A percentile compares a stretch with the other conserved stretches of the same genome.
Evolutionary conservation across 2,113 vertebrate genomes (phyloP).

Genomic region (Nothoprocta pentlandii): DNA sequence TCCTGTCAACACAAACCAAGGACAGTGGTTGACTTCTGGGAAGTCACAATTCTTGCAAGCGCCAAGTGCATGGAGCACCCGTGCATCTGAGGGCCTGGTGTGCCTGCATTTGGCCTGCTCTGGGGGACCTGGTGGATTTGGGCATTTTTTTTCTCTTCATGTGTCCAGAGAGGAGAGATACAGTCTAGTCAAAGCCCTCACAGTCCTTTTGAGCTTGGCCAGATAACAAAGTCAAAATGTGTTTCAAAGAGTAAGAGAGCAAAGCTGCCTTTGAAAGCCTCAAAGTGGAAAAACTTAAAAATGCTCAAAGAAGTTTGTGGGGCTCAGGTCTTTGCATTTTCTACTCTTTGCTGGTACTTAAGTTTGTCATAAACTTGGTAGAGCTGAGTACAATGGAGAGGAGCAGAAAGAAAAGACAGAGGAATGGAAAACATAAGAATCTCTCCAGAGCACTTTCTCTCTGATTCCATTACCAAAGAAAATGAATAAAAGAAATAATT

Average conservation of each 20-base stretch:
- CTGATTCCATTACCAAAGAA: slow-evolving; percentile 55
- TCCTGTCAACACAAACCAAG: neutral
- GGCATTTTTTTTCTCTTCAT: neutral
- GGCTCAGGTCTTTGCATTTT: slow-evolving; percentile 48
- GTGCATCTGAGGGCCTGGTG: neutral
- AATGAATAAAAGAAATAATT: slow-evolving; percentile 61
- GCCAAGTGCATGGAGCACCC: neutral
- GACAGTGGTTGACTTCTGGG: neutral
- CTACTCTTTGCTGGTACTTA: slow-evolving; percentile 67
- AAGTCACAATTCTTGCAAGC: neutral
- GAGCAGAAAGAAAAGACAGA: slow-evolving; percentile 40
- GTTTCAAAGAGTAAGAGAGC: neutral
- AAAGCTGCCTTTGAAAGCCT: neutral
- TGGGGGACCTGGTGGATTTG: neutral
- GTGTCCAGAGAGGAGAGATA: neutral
- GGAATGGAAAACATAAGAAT: slow-evolving; percentile 42
- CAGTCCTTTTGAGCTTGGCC: neutral
- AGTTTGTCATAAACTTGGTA: slow-evolving; percentile 67
- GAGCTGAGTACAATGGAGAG: slow-evolving; percentile 48
- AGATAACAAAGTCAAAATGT: too few species aligned
- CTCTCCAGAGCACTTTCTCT: slow-evolving; percentile 34
- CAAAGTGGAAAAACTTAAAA: too few species aligned
- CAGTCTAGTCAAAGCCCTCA: neutral
- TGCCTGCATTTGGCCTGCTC: neutral
- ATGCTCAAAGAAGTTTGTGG: too few species aligned